phyloP scores from a whole-genome alignment of 2,888 invertebrate genomes.

The Polyommatus icarus region DNA sequence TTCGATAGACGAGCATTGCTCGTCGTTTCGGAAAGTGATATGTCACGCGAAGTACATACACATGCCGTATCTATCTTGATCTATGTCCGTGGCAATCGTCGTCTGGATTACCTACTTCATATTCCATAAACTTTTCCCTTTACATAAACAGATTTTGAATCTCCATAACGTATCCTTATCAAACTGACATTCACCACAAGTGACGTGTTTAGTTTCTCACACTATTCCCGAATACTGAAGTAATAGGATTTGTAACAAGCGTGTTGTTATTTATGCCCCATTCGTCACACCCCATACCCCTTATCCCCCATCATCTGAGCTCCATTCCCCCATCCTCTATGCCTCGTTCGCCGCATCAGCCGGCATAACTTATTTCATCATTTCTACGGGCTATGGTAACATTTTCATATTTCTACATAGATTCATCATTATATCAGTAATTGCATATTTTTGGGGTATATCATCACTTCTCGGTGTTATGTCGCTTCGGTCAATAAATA shows the following conservation, averaged over 20 bases:
- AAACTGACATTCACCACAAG: neutral
- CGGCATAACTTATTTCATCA: constrained; percentile 1
- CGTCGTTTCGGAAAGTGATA: too few species aligned
- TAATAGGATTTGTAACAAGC: constrained; percentile 6
- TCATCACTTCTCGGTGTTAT: too few species aligned
- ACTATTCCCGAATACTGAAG: neutral
- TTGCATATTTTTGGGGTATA: neutral
- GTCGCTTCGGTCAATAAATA: too few species aligned
- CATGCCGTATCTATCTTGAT: too few species aligned
- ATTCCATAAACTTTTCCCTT: neutral
- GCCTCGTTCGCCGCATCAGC: neutral
- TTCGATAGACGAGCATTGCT: too few species aligned
- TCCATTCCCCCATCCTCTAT: neutral
- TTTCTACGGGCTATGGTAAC: neutral
- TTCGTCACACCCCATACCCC: neutral
- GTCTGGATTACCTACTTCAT: neutral
- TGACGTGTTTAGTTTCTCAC: neutral
- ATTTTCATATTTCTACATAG: neutral
- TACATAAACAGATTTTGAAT: neutral
- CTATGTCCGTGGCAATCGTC: too few species aligned
- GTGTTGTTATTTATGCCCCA: constrained; percentile 11
- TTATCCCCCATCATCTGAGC: neutral
- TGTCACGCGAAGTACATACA: too few species aligned
- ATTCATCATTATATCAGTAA: neutral
- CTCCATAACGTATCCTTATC: neutral